A percentile compares a stretch with the other conserved stretches of the same genome.
Conservation (phyloP, 2,113 vertebrate species). For the Prionailurus viverrinus region DNA sequence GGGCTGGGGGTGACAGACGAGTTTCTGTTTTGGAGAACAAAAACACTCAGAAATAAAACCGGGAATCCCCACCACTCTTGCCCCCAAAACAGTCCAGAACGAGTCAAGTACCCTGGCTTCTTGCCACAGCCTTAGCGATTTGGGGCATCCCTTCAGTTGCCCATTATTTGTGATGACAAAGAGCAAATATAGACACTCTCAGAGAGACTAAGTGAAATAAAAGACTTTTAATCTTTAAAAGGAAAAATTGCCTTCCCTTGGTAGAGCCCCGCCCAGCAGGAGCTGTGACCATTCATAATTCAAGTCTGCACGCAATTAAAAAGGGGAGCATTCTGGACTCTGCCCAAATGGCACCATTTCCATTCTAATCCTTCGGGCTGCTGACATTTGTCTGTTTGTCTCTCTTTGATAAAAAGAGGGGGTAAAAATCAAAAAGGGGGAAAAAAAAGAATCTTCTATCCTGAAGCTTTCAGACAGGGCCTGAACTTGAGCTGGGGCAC, state of each 20-base stretch:
- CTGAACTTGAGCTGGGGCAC: neutral
- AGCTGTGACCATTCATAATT: slow-evolving; percentile 68
- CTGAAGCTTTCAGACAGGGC: neutral
- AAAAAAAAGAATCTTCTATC: neutral
- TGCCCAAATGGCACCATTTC: slow-evolving; percentile 70
- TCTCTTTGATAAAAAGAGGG: slow-evolving; percentile 36
- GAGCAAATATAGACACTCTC: slow-evolving; percentile 77
- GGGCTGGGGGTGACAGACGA: neutral
- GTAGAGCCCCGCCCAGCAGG: slow-evolving; percentile 52
- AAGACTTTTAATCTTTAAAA: slow-evolving; percentile 25
- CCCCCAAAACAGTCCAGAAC: neutral
- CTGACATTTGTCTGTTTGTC: slow-evolving; percentile 62
- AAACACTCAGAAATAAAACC: neutral
- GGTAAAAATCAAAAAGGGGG: neutral
- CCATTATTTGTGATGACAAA: slow-evolving; percentile 52
- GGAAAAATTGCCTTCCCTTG: slow-evolving; percentile 46
- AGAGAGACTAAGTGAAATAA: slow-evolving; percentile 7
- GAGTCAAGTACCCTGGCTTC: neutral
- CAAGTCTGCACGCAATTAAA: slow-evolving; percentile 81
- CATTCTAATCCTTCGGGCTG: slow-evolving; percentile 19
- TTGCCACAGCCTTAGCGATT: neutral
- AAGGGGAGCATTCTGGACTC: slow-evolving; percentile 67
- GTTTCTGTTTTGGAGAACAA: neutral
- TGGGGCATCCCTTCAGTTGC: neutral
- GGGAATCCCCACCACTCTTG: neutral